Evolutionary conservation across 1,140 invertebrate species (phyloP).

Genomic region (Drosophila chauvacae): DNA sequence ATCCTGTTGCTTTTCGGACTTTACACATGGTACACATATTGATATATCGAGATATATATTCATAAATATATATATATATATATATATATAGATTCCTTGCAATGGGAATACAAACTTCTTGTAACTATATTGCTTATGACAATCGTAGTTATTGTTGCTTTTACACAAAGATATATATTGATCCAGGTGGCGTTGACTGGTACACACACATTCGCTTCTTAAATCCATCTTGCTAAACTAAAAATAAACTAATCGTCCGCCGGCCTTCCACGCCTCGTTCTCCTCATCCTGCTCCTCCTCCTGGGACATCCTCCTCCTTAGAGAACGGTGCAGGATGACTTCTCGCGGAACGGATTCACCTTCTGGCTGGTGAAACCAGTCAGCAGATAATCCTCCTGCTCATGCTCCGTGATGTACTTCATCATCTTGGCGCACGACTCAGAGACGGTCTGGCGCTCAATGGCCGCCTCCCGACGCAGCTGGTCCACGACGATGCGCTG

Average conservation of each 20-base stretch:
- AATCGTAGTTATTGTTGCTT: conserved; percentile 44
- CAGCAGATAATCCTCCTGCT: conserved; percentile 97
- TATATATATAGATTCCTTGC: conserved; percentile 31
- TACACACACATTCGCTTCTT: conserved; percentile 45
- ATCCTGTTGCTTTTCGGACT: conserved; percentile 14
- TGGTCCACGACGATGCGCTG: conserved; percentile 97
- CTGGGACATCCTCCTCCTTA: conserved; percentile 85
- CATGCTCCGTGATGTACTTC: conserved; percentile 96
- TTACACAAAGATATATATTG: conserved; percentile 56
- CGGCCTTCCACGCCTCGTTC: conserved; percentile 1
- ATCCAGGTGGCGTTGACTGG: conserved; percentile 57
- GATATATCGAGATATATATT: conserved; percentile 37
- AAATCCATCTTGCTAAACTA: conserved; percentile 49
- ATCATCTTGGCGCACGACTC: conserved; percentile 97
- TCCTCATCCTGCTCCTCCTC: not conserved
- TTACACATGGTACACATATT: conserved; percentile 43
- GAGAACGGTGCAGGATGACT: conserved; percentile 94
- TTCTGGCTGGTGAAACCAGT: conserved; percentile 98
- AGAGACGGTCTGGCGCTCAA: conserved; percentile 94
- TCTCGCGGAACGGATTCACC: conserved; percentile 98
- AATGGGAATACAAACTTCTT: conserved; percentile 38
- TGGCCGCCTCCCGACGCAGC: conserved; percentile 94
- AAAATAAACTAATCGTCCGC: conserved; percentile 48
- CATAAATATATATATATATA: conserved; percentile 18
- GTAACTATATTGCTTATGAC: conserved; percentile 62